Evolutionary conservation across 2,797 vertebrate species (phyloP).

Genomic region (Bradypodion pumilum): DNA sequence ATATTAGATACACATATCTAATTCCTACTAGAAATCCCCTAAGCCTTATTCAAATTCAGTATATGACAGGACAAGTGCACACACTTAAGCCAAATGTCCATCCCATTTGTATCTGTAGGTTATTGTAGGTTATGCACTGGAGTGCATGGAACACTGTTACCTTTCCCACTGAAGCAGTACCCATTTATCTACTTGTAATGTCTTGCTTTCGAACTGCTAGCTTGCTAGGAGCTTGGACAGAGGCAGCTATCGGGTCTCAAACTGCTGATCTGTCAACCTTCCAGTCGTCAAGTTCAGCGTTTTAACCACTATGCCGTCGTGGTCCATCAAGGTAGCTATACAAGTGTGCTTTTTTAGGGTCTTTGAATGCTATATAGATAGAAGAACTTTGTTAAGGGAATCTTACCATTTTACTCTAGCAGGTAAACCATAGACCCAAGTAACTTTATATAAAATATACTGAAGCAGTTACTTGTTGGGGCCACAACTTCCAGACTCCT

Average conservation of each 20-base stretch:
- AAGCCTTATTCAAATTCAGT: background rate
- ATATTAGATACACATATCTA: background rate
- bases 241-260: no score
- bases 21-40: background rate
- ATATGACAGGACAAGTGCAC: background rate
- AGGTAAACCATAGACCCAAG: no score
- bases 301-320: background rate
- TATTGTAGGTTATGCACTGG: no score
- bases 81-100: background rate
- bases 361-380: background rate
- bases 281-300: no score
- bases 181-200: no score
- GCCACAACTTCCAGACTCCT: background rate
- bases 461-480: background rate
- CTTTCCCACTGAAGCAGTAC: no score
- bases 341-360: background rate
- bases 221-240: no score
- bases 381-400: background rate
- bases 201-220: no score
- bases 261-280: no score
- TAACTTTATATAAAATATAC: background rate
- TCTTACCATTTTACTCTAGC: background rate
- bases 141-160: no score
- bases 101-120: background rate
- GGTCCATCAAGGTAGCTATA: background rate